These are phyloP conservation scores for Bembecia ichneumoniformis DNA, from an alignment of 2,888 invertebrate genomes.

Conservation along the genomic window DNA sequence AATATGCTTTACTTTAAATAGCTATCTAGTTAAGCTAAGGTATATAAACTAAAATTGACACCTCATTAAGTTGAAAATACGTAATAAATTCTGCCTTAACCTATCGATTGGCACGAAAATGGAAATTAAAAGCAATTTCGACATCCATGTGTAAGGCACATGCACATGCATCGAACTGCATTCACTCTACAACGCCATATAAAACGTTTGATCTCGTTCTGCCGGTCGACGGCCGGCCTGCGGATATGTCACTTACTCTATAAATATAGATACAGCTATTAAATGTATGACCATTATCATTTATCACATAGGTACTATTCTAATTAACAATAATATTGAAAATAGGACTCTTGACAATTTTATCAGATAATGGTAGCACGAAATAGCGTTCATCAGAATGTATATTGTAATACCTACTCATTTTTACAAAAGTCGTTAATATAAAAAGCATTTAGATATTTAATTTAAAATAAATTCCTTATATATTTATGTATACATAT, in stretches of 20 bases:
- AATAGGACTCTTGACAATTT: too few species aligned
- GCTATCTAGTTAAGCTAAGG: neutral
- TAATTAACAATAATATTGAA: neutral
- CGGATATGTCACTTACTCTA: conserved; percentile 11
- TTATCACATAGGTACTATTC: neutral
- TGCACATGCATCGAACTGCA: conserved; percentile 9
- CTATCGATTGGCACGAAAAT: conserved; percentile 2
- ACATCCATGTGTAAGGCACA: conserved; percentile 6
- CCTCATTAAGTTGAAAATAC: neutral
- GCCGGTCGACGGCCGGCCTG: conserved; percentile 1
- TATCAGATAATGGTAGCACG: too few species aligned
- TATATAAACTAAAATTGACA: neutral
- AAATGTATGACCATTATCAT: neutral
- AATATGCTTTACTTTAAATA: too few species aligned
- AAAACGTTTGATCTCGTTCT: conserved; percentile 12
- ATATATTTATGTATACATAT: too few species aligned
- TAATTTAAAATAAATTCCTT: too few species aligned
- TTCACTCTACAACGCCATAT: conserved; percentile 12
- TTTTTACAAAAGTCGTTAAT: too few species aligned
- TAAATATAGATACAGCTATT: neutral
- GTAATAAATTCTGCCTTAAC: neutral
- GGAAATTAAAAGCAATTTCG: conserved; percentile 9
- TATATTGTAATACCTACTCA: too few species aligned
- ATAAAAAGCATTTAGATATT: too few species aligned
- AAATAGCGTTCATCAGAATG: too few species aligned